phyloP scores from a whole-genome alignment of 2,113 vertebrate genomes.

The Austrofundulus limnaeus region DNA sequence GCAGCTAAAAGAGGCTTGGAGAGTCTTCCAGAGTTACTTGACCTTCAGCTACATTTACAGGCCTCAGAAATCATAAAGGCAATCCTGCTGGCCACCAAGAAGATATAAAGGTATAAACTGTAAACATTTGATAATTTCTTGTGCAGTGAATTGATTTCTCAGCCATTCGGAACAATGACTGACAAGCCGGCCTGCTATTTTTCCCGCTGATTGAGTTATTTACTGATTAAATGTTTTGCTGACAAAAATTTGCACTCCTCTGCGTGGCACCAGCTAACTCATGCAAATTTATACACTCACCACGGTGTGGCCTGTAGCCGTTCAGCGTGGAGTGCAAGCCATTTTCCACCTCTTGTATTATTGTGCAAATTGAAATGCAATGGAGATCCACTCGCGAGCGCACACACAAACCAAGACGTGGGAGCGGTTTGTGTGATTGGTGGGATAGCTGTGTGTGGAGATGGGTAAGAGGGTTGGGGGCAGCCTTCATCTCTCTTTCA shows the following conservation, averaged over 20 bases:
- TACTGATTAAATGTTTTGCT: conserved; percentile 25
- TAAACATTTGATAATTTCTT: background rate
- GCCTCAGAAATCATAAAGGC: conserved; percentile 56
- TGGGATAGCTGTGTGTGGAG: background rate
- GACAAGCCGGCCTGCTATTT: background rate
- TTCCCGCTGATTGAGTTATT: conserved; percentile 14
- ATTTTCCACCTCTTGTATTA: conserved; percentile 63
- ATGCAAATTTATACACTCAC: conserved; percentile 10
- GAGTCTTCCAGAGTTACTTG: conserved; percentile 56
- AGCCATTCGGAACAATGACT: conserved; percentile 2
- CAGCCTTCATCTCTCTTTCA: conserved; percentile 45
- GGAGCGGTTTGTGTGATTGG: conserved; percentile 9
- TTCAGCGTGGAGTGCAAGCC: conserved; percentile 32
- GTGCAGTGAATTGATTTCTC: conserved; percentile 5
- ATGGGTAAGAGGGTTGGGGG: background rate
- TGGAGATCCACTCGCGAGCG: conserved; percentile 54
- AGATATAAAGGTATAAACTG: background rate
- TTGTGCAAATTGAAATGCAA: conserved; percentile 73
- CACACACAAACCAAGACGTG: conserved; percentile 25
- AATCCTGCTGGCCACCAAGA: conserved; percentile 50
- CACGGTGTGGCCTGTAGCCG: conserved; percentile 42
- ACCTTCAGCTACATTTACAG: conserved; percentile 62
- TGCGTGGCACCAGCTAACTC: conserved; percentile 6
- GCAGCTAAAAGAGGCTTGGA: conserved; percentile 34
- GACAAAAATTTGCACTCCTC: conserved; percentile 19